Evolutionary conservation across 2,113 vertebrate species (phyloP), one percentile per base, ranked within the genome.

Genomic region (Megalops atlanticus): DNA sequence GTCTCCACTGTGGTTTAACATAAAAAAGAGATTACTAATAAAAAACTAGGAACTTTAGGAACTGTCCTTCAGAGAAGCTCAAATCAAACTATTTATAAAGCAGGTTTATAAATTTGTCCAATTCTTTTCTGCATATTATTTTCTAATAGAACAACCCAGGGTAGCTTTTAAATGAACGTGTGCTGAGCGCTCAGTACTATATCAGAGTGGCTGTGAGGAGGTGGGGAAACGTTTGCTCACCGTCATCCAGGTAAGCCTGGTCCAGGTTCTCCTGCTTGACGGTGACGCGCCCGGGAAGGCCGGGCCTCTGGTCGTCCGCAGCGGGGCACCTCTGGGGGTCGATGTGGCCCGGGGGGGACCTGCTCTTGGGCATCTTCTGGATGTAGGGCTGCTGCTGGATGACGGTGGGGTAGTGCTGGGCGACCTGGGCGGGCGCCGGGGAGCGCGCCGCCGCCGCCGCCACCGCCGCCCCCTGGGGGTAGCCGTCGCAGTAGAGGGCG

Each of bases 231-330:
- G 1, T 21, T 39, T 85, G 90, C 94, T 93, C 90, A 99, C 98
- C 98, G 8, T 99, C 98, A 79, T 99, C 98, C 94, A 99, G 91
- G 88, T 99, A 99, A 18, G 96, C 96, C 93, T 99, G 98, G 92
- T 99, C 98, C 92, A 99, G 85, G 86, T 99, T 98, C 86, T 99
- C 98, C 92, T 98, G 95, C 76, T 99, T 99, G 71, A 99, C 94
- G 0, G 97, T 97, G 89, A 99, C 97, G 84, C 96, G 95, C 0
- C 93, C 80, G 0, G 95, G 92, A 54, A 14, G 69, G 11, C 84
- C 88, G 73, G 95, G 92, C n/a, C 94, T 94, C 74, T 93, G 94
- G 4, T 96, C 94, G 0, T 90, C 89, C 38, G 89, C 89, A 0
- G 95, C 91, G 91, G 95, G 93, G 93, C 91, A 8, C 85, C 92